Percentiles rank a stretch among this genome's conserved stretches.
phyloP scores from a whole-genome alignment of 2,888 invertebrate genomes.

The Lymantria monacha region DNA sequence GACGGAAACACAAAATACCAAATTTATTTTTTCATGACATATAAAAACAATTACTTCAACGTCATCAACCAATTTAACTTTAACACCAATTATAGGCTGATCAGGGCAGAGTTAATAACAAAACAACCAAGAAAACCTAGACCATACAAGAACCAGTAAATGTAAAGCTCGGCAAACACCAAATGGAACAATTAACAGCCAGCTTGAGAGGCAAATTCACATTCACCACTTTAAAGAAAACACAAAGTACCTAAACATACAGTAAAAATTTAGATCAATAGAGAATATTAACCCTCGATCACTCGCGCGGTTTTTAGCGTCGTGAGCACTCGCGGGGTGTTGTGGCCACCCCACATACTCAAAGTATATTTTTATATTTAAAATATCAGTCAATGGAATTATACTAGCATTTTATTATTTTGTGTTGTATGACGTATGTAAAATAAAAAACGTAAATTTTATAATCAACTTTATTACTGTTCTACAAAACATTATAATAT shows the following conservation, averaged over 20 bases:
- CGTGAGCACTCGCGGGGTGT: no score
- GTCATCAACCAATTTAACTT: slow-evolving; percentile 29
- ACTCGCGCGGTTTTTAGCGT: no score
- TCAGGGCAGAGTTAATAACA: slow-evolving; percentile 27
- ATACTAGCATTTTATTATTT: no score
- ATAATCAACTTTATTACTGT: no score
- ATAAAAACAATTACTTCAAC: slow-evolving; percentile 7
- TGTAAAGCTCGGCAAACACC: slow-evolving; percentile 11
- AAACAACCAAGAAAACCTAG: slow-evolving; percentile 25
- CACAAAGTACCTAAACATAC: slow-evolving; percentile 8
- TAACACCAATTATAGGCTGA: slow-evolving; percentile 31
- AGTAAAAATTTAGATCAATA: slow-evolving; percentile 1
- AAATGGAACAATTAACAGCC: slow-evolving; percentile 12
- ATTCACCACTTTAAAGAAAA: slow-evolving; percentile 3
- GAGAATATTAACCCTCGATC: not conserved
- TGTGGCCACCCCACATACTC: no score
- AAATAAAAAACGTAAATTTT: no score
- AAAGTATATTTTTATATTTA: no score
- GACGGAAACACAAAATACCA: slow-evolving; percentile 21
- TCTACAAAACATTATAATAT: no score
- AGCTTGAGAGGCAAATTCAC: not conserved
- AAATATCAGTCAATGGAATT: no score
- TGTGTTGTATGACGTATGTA: no score
- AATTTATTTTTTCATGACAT: slow-evolving; percentile 26
- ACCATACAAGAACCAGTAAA: slow-evolving; percentile 16